phyloP scores from a whole-genome alignment of 2,113 vertebrate genomes.

The Galeopterus variegatus region DNA sequence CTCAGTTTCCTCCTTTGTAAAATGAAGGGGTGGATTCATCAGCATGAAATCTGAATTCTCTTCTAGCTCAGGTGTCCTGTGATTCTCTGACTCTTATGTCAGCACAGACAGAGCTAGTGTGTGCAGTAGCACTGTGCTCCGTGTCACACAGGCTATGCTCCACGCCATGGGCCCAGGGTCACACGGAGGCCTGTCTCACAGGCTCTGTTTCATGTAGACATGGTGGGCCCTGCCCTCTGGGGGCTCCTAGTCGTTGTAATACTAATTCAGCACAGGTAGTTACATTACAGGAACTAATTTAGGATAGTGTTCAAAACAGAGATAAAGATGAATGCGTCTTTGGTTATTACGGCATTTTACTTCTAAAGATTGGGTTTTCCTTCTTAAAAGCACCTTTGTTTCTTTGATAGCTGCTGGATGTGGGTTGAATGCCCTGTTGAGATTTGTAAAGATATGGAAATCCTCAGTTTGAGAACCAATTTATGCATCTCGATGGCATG shows the following conservation, averaged over 20 bases:
- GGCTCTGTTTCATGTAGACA: not conserved
- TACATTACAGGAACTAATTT: not conserved
- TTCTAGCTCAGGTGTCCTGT: not conserved
- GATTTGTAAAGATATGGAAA: not conserved
- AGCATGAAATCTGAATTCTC: accelerated
- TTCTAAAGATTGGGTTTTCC: not conserved
- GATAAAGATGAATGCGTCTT: not conserved
- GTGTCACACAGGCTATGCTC: not conserved
- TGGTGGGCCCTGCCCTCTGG: not conserved
- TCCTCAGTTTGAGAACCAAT: not conserved
- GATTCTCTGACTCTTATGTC: not conserved
- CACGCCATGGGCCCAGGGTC: no score
- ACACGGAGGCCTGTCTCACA: no score
- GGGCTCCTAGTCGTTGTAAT: not conserved
- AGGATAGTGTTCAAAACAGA: not conserved
- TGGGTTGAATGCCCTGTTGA: conserved; percentile 7
- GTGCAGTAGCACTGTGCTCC: not conserved
- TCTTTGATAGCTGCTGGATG: conserved; percentile 36
- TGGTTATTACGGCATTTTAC: not conserved
- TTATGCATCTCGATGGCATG: not conserved
- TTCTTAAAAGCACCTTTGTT: not conserved
- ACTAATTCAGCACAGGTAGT: not conserved
- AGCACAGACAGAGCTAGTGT: not conserved
- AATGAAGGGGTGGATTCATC: not conserved
- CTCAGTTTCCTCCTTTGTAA: conserved; percentile 27